Conservation (phyloP, 2,113 vertebrate genomes). For the Rhabdomys dilectus region DNA sequence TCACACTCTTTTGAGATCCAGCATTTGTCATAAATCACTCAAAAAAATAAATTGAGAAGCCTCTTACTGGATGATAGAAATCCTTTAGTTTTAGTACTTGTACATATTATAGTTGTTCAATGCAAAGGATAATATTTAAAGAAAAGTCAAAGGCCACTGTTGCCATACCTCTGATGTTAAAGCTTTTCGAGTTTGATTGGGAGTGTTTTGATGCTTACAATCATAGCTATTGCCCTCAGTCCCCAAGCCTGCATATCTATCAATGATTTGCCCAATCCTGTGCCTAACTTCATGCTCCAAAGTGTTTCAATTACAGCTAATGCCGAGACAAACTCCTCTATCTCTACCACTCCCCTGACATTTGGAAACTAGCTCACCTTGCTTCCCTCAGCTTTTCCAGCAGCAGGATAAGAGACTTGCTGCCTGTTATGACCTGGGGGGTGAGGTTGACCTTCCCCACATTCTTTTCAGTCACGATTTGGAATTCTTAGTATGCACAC, state of each 20-base stretch:
- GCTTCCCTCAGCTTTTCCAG: slow-evolving; percentile 11
- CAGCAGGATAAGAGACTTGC: neutral
- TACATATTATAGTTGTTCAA: slow-evolving; percentile 58
- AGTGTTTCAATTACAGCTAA: neutral
- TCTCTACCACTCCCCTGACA: neutral
- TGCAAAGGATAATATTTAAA: slow-evolving; percentile 62
- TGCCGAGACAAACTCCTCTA: neutral
- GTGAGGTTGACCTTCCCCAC: neutral
- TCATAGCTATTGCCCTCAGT: slow-evolving; percentile 2
- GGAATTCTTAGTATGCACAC: rapidly evolving
- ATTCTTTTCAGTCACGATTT: neutral
- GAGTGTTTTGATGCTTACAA: slow-evolving; percentile 58
- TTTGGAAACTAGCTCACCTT: neutral
- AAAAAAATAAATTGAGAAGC: slow-evolving; percentile 69
- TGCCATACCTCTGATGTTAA: slow-evolving; percentile 15
- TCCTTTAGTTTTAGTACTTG: slow-evolving; percentile 56
- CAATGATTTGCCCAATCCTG: neutral
- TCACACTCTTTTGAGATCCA: slow-evolving; percentile 59
- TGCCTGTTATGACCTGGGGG: neutral
- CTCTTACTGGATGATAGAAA: slow-evolving; percentile 53
- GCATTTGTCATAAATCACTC: slow-evolving; percentile 69
- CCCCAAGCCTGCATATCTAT: neutral
- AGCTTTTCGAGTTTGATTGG: slow-evolving; percentile 36
- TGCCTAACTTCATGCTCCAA: neutral
- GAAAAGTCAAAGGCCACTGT: slow-evolving; percentile 57